Percentiles rank a stretch among this genome's conserved stretches.
These are phyloP conservation scores for Nipponia nippon DNA, from an alignment of 2,113 vertebrate species.

Conservation along the genomic window DNA sequence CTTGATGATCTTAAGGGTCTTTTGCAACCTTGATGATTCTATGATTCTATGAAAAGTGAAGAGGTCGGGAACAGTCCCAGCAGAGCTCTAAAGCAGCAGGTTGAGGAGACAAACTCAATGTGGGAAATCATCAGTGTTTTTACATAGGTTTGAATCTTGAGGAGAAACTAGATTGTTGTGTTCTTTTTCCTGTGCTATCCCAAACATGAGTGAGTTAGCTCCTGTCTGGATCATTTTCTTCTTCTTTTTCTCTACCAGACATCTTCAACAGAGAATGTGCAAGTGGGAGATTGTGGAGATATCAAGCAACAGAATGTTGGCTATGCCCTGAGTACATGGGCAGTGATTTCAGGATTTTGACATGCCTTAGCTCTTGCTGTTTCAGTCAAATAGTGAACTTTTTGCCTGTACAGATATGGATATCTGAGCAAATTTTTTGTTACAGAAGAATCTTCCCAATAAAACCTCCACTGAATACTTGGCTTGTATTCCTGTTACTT, in stretches of 20 bases:
- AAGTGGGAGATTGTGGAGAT: neutral
- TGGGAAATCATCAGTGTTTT: neutral
- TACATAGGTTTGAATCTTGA: neutral
- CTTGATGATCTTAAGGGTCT: too few species aligned
- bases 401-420: neutral
- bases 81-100: neutral
- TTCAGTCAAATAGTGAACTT: neutral
- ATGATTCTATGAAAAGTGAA: neutral
- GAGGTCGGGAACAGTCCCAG: neutral
- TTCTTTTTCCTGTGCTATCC: rapidly evolving
- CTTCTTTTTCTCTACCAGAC: neutral
- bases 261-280: neutral
- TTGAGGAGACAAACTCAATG: neutral
- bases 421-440: neutral
- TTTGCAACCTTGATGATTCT: too few species aligned
- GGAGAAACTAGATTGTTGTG: neutral
- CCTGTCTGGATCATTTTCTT: neutral
- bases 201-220: neutral
- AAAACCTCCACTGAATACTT: neutral
- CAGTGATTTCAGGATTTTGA: neutral
- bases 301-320: neutral
- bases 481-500: neutral
- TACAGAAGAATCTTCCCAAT: neutral
- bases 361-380: neutral
- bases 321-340: neutral